Evolutionary conservation across 1,140 invertebrate genomes (phyloP), one percentile per base, ranked within the genome.

Genomic region (Pseudomyrmex flavicornis): DNA sequence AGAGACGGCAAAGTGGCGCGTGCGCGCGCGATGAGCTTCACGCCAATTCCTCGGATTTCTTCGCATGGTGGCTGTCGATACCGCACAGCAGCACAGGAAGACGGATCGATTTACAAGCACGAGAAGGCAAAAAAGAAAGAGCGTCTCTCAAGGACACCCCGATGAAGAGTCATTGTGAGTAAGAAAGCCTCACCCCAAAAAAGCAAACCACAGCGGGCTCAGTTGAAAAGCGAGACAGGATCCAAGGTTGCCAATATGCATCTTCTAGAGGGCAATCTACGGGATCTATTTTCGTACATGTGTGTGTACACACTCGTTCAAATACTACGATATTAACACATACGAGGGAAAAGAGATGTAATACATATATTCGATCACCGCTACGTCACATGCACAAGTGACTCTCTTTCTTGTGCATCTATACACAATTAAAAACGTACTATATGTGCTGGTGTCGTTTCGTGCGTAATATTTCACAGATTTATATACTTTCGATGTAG

Each of bases 201-300:
- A 89, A 91, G 86, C 86, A 85, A 91, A 93, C 91, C 92, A 93
- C 91, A 91, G 85, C 85, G 89, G 84, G 83, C 44, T 90, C 88
- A 85, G 88, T 86, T 90, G 85, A 88, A 89, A 94, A 93, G 92
- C 92, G 92, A 94, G 93, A 93, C 93, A 93, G 92, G 92, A 92
- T 93, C 93, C 93, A 94, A 93, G 92, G 92, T 94, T 93, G 90
- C 92, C 92, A 93, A 93, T 93, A 83, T 91, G 86, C 92, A 93
- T 80, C 86, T 88, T 84, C 86, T 90, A 90, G 35, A 35, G 22
- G 82, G 69, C 83, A 88, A 77, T 90, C 61, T 85, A 89, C 46
- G 62, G 13, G 52, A 54, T 72, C 70, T 52, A 77, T 66, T 76
- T 68, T 65, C 46, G 59, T 63, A 79, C 20, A 62, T 9, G 52